phyloP scores from a whole-genome alignment of 1,140 invertebrate genomes.

The Drosophila sturtevanti region DNA sequence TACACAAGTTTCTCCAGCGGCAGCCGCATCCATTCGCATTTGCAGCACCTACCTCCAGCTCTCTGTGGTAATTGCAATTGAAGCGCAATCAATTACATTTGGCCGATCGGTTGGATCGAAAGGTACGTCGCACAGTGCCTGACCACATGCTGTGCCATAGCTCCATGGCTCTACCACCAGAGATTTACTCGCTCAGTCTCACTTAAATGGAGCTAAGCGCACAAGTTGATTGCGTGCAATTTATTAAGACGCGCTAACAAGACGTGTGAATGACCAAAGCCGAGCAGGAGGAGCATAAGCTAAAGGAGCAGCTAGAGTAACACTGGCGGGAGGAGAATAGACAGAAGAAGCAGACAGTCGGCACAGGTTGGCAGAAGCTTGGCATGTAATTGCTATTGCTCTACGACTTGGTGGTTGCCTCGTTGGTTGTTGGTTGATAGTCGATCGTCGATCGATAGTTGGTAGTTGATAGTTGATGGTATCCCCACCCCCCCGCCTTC shows the following conservation, averaged over 20 bases:
- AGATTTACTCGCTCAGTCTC: constrained; percentile 76
- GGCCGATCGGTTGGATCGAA: constrained; percentile 71
- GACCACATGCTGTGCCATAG: constrained; percentile 70
- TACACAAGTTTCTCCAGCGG: constrained; percentile 55
- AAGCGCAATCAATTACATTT: constrained; percentile 80
- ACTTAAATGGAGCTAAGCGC: constrained; percentile 79
- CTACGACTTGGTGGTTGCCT: constrained; percentile 26
- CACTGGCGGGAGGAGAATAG: constrained; percentile 40
- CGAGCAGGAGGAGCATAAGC: constrained; percentile 53
- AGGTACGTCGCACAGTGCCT: constrained; percentile 42
- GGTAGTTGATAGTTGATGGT: constrained; percentile 22
- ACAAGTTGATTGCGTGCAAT: constrained; percentile 81
- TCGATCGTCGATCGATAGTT: constrained; percentile 22
- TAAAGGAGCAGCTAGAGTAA: constrained; percentile 33
- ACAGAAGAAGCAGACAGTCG: background rate
- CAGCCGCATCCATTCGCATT: constrained; percentile 16
- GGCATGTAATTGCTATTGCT: constrained; percentile 58
- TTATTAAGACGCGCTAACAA: constrained; percentile 82
- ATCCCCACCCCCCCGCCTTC: too few relatives aligned
- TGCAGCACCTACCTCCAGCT: background rate
- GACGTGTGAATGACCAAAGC: constrained; percentile 81
- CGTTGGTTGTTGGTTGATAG: background rate
- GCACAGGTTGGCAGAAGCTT: constrained; percentile 2
- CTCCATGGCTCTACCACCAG: constrained; percentile 48
- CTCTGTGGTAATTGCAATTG: constrained; percentile 77